Base-by-base conservation (phyloP, 30 jellyfish, hydroid and myxozoan genomes). In the Aurelia sp. region DNA sequence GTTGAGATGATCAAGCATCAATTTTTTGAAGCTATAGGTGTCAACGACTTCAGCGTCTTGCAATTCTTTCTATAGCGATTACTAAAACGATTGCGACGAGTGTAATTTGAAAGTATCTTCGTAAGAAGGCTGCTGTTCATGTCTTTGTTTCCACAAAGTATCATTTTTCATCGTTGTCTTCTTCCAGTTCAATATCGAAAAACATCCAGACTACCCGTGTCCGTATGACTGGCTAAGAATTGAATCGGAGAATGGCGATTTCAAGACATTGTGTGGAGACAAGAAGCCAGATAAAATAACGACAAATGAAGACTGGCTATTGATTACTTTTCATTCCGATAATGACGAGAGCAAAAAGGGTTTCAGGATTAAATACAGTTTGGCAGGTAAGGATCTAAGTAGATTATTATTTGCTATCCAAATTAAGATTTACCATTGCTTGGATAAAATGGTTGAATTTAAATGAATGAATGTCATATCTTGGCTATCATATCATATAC, bases 201-300 rank as follows among this genome's bases (percentile, higher is more conserved):
- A 86, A 16, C 99, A 96, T 80, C 98, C 92, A 19, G 97, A 90
- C 31, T 96, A 97, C 38, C 60, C 22, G 22, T 96, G 99, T 62
- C 99, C 99, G 5, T 96, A 90, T 67, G 99, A 96, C 69, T 81
- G 90, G 70, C 79, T 96, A 21, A 72, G 82, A 8, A 62, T 96
- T n/a, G 96, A 90, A 61, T 63, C 78, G 53, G 82, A 73, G 18
- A 96, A 86, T 66, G 91, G 88, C 30, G 33, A 52, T 18, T 68
- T 62, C 81, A 72, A 83, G 82, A 90, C 97, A 3, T 77, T 72
- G 16, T 96, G 99, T 78, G 99, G 98, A 31, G 53, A 72, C 24
- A 81, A 57, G 81, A 52, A 40, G 47, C 97, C 99, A 18, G 69
- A 74, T 4, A 61, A 66, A 17, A 85, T 85, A 62, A 89, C 33